These are phyloP conservation scores for Laupala kohalensis DNA, from an alignment of 1,140 invertebrate species.

Conservation along the genomic window DNA sequence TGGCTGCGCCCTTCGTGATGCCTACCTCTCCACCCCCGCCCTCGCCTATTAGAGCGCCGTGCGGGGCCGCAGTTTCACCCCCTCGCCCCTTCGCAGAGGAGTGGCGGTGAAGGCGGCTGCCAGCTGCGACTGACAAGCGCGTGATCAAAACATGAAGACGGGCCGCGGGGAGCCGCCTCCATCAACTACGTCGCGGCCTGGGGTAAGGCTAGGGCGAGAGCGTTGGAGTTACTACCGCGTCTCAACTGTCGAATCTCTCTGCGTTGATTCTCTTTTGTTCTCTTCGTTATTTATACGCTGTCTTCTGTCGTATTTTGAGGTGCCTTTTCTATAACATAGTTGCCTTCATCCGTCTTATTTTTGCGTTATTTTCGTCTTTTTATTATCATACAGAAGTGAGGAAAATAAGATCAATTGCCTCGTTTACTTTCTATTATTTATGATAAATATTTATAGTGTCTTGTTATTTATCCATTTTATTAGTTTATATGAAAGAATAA, in stretches of 20 bases:
- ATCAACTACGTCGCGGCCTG: slow-evolving; percentile 1
- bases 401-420: no score
- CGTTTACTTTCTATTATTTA: no score
- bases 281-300: background rate
- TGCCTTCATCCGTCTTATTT: no score
- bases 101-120: no score
- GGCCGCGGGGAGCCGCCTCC: background rate
- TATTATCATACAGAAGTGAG: no score
- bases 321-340: no score
- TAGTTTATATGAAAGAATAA: no score
- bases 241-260: background rate
- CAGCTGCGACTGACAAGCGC: slow-evolving; percentile 13
- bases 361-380: no score
- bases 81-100: background rate
- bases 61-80: slow-evolving; percentile 19
- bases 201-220: background rate
- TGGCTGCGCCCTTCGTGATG: slow-evolving; percentile 18
- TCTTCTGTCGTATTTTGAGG: background rate
- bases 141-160: slow-evolving; percentile 12
- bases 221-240: no score
- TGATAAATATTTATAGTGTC: no score
- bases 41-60: slow-evolving; percentile 36
- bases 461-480: no score
- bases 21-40: slow-evolving; percentile 9
- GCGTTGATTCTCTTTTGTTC: background rate